Evolutionary conservation across 2,797 vertebrate genomes (phyloP), one percentile per base, ranked within the genome.

Genomic region (Myoxocephalus aenaeus): DNA sequence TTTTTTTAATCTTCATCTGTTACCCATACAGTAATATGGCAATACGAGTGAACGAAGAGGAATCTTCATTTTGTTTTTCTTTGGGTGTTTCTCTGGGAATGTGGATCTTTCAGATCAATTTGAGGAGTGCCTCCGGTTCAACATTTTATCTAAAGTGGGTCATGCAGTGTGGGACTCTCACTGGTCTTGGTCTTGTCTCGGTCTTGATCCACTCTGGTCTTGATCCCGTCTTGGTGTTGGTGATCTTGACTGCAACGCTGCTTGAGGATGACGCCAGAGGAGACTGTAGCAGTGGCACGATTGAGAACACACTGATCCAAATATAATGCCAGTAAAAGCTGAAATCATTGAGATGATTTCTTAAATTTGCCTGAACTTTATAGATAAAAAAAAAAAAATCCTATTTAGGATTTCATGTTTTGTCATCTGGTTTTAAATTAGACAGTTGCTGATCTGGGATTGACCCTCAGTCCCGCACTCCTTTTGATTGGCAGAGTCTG

Each of bases 401-500:
- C 46, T 17, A 1, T 66, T 67, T 22, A 5, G 44, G 36, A 12
- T 51, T 42, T 32, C 17, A 2, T 44, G 12, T 63, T 57, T 48
- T 13, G 8, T 56, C 22, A 8, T 46, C 15, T 72, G 18, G 20
- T 22, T 66, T 59, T 67, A 27, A 36, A 54, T 50, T 20, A 61
- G 36, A 56, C 48, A 13, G 22, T 12, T 20, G 51, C 36, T 81
- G 69, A 77, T 22, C 59, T 29, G 59, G 64, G 65, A 62, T 65
- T 74, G 65, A 78, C 54, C 75, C 22, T 32, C 0, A 1, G 14
- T 32, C 29, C 29, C 5, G 48, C 54, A 13, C 57, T 68, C 12
- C 25, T 5, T 51, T 27, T 70, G 65, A 78, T 61, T 65, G 54
- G 36, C 38, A 65, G 10, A 20, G 32, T 48, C 25, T 32, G 58